Conservation (phyloP, 2,113 vertebrate genomes). For the Atrichornis clamosus region DNA sequence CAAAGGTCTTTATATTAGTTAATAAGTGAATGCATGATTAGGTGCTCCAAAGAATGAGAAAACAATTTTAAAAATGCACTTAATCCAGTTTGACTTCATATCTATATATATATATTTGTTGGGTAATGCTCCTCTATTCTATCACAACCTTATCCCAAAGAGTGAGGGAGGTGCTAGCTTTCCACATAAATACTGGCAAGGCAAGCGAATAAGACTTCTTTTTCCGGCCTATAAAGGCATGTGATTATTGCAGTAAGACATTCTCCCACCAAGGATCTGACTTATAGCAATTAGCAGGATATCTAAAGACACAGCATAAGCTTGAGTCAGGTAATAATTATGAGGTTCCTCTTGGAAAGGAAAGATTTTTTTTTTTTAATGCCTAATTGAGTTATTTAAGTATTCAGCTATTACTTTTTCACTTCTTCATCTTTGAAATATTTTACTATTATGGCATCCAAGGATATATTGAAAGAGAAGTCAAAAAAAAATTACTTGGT, state of each 20-base stretch:
- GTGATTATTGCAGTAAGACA: background rate
- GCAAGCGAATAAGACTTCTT: background rate
- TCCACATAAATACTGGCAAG: background rate
- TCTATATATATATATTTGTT: background rate
- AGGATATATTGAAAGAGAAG: background rate
- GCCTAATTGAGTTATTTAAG: background rate
- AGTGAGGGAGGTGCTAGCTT: fast-evolving
- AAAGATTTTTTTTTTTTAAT: background rate
- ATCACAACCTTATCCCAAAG: background rate
- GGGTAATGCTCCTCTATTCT: background rate
- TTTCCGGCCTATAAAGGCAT: background rate
- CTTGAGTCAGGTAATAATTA: background rate
- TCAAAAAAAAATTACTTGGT: background rate
- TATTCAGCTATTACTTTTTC: background rate
- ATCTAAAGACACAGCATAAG: background rate
- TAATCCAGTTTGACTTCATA: background rate
- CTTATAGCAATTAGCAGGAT: background rate
- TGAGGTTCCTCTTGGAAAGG: background rate
- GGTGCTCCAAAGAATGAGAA: background rate
- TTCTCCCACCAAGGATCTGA: background rate
- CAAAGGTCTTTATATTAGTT: background rate
- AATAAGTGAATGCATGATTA: background rate
- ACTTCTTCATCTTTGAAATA: background rate
- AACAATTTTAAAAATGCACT: background rate
- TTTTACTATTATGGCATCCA: background rate